Evolutionary conservation across 1,140 invertebrate species (phyloP).

Genomic region (Amphibalanus amphitrite): DNA sequence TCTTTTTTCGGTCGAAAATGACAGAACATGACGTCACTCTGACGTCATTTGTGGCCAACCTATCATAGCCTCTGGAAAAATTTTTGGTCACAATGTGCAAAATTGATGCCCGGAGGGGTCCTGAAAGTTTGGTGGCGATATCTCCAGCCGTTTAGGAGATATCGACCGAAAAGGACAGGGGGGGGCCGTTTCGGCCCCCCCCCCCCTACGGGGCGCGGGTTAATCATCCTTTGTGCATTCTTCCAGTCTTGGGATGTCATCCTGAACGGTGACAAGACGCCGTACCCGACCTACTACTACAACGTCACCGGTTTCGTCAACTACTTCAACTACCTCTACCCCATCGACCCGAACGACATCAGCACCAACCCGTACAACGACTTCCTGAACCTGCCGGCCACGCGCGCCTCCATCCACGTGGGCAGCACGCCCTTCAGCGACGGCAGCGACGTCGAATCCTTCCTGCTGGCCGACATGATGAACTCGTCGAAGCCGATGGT

Average conservation of each 20-base stretch:
- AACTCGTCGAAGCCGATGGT: constrained; percentile 59
- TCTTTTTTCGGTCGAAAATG: no score
- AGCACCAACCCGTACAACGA: neutral
- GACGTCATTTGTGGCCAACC: no score
- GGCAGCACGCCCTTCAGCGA: constrained; percentile 51
- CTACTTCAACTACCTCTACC: constrained; percentile 61
- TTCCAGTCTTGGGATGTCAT: constrained; percentile 42
- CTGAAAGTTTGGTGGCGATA: no score
- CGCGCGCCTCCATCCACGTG: constrained; percentile 58
- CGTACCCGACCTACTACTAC: constrained; percentile 43
- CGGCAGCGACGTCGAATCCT: constrained; percentile 36
- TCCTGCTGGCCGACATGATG: constrained; percentile 61
- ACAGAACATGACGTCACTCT: no score
- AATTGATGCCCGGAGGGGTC: no score
- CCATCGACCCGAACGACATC: constrained; percentile 30
- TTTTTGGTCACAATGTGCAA: no score
- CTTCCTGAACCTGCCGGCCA: constrained; percentile 29
- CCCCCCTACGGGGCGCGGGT: no score
- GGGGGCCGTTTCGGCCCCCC: no score
- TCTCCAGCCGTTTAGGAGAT: no score
- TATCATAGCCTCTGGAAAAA: no score
- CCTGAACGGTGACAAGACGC: constrained; percentile 46
- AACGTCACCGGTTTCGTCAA: constrained; percentile 58
- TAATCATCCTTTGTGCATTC: no score
- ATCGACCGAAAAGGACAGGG: no score